Evolutionary conservation across 2,113 vertebrate species (phyloP), one percentile per base, ranked within the genome.

Genomic region (Spea multiplicata): DNA sequence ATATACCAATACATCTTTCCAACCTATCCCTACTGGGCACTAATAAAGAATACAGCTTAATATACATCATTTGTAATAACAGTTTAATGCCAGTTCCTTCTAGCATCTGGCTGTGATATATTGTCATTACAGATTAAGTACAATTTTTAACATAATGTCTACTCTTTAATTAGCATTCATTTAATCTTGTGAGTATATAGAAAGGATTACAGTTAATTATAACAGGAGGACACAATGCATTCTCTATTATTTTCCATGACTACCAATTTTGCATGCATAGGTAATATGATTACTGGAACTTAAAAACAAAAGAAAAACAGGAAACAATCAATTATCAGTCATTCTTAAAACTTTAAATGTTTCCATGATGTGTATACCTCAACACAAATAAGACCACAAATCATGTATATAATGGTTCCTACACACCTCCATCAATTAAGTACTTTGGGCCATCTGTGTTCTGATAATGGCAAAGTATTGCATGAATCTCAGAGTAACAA

Each of bases 201-300:
- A 76, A 76, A 59, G 65, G 74, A 76, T 76, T 76, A 76, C 66
- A 76, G 65, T 57, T 68, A 76, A 76, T 76, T 76, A 76, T 68
- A 76, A 68, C 45, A 44, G 67, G 62, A 76, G 66, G 74, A 53
- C 66, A 76, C 74, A 68, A 68, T 69, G 53, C 74, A 76, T 68
- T 76, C 53, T 68, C 50, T 76, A 30, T 76, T 45, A 68, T 76
- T 76, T 76, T 76, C 74, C 74, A 3, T 76, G 74, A 68, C 74
- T 68, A 68, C 46, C 74, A 48, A 76, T 76, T 76, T 66, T 53
- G 65, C 74, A 76, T 76, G 74, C 74, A 30, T 44, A 69, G 74
- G 66, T 76, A 76, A 76, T 76, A 69, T 76, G 74, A 76, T 76
- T 76, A 76, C 50, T 68, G 47, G 65, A 68, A 68, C 68, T 76